Evolutionary conservation across 1,140 invertebrate genomes (phyloP).

Genomic region (Manduca sexta): DNA sequence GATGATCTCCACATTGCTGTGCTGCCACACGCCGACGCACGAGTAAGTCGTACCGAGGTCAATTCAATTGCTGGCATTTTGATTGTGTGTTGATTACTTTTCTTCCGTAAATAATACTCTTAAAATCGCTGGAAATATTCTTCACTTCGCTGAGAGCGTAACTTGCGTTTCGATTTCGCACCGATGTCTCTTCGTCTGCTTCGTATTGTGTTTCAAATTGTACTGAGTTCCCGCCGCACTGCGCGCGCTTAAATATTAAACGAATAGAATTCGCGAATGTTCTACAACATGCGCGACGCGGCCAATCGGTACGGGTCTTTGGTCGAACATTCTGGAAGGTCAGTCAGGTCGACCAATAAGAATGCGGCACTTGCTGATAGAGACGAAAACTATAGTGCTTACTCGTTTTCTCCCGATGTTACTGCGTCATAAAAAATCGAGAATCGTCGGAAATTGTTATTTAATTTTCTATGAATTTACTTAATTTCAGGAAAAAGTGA

Average conservation of each 20-base stretch:
- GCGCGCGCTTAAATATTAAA: conserved; percentile 36
- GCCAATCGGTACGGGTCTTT: conserved; percentile 12
- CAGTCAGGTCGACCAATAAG: conserved; percentile 26
- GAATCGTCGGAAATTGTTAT: too few species aligned
- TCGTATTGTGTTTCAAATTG: conserved; percentile 50
- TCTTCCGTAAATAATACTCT: neutral
- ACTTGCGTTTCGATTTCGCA: conserved; percentile 35
- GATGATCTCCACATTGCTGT: conserved; percentile 96
- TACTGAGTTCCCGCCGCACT: conserved; percentile 42
- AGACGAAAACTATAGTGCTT: neutral
- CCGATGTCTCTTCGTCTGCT: conserved; percentile 37
- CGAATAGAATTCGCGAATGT: conserved; percentile 36
- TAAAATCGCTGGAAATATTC: too few species aligned
- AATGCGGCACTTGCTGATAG: neutral
- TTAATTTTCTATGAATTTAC: too few species aligned
- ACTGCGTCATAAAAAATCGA: too few species aligned
- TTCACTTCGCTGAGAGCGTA: neutral
- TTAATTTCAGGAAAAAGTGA: too few species aligned
- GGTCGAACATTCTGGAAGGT: conserved; percentile 14
- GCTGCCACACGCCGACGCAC: conserved; percentile 90
- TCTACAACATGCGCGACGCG: conserved; percentile 26
- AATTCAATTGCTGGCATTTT: conserved; percentile 81
- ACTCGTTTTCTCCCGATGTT: neutral
- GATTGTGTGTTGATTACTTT: neutral
- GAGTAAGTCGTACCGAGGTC: conserved; percentile 90